Evolutionary conservation across 2,797 vertebrate genomes (phyloP).

Genomic region (Leucoraja ocellata): DNA sequence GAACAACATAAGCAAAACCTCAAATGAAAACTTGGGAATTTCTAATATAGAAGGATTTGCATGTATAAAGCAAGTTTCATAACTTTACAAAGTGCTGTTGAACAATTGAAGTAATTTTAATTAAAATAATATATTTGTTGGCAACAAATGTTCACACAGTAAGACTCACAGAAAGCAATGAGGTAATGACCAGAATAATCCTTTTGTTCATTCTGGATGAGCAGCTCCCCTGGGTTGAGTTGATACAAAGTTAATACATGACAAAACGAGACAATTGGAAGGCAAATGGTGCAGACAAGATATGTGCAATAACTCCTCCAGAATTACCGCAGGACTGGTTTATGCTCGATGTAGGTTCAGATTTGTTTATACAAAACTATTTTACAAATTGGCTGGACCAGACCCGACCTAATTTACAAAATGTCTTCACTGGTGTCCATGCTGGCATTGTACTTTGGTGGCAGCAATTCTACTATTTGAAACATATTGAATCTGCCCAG

Average conservation of each 20-base stretch:
- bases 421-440: neutral
- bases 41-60: neutral
- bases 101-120: neutral
- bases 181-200: neutral
- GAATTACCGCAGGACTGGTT: neutral
- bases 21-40: neutral
- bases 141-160: neutral
- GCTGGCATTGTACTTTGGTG: neutral
- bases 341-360: neutral
- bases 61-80: neutral
- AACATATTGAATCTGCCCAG: constrained; percentile 24
- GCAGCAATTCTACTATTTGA: neutral
- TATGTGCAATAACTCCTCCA: neutral
- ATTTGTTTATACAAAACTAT: neutral
- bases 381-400: neutral
- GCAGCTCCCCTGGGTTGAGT: neutral
- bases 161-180: neutral
- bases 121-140: neutral
- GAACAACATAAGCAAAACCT: neutral
- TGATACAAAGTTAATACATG: neutral
- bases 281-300: neutral
- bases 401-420: neutral
- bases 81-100: neutral
- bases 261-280: neutral
- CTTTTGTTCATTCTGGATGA: neutral